Evolutionary conservation across 2,113 vertebrate genomes (phyloP).

Genomic region (Tor tambroides): DNA sequence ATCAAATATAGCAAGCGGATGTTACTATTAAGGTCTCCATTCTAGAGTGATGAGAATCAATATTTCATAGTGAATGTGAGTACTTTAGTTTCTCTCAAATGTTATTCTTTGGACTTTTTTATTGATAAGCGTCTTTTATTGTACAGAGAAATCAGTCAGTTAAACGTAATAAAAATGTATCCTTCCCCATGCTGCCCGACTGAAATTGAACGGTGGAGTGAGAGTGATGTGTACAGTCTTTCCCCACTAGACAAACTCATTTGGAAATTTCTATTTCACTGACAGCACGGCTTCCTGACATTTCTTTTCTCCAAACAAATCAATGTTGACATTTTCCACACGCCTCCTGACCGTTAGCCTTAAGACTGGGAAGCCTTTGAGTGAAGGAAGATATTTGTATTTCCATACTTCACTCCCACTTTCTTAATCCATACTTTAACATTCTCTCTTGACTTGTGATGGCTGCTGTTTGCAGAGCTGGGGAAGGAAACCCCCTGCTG

Average conservation of each 20-base stretch:
- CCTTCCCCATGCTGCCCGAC: conserved; percentile 24
- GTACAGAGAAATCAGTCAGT: conserved; percentile 27
- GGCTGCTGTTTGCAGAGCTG: conserved; percentile 9
- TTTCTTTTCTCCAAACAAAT: conserved; percentile 57
- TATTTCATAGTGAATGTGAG: conserved; percentile 32
- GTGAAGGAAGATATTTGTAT: conserved; percentile 36
- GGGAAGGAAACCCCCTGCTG: neutral
- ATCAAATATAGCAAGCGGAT: conserved; percentile 38
- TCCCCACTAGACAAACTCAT: conserved; percentile 44
- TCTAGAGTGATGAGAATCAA: neutral
- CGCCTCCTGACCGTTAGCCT: conserved; percentile 45
- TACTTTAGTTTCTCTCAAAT: conserved; percentile 25
- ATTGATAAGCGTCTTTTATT: conserved; percentile 42
- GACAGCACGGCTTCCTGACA: conserved; percentile 53
- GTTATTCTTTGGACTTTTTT: conserved; percentile 17
- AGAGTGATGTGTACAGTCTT: conserved; percentile 51
- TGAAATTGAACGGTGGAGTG: conserved; percentile 44
- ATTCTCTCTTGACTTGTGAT: conserved; percentile 20
- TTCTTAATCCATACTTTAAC: conserved; percentile 35
- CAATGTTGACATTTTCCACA: conserved; percentile 57
- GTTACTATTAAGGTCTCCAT: conserved; percentile 33
- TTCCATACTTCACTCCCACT: conserved; percentile 15
- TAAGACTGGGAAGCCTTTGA: conserved; percentile 38
- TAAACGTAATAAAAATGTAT: conserved; percentile 53
- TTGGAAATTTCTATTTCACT: conserved; percentile 54